Percentiles rank a stretch among this genome's conserved stretches.
Conservation (phyloP, 2,888 invertebrate genomes). For the Hofmannophila pseudospretella region DNA sequence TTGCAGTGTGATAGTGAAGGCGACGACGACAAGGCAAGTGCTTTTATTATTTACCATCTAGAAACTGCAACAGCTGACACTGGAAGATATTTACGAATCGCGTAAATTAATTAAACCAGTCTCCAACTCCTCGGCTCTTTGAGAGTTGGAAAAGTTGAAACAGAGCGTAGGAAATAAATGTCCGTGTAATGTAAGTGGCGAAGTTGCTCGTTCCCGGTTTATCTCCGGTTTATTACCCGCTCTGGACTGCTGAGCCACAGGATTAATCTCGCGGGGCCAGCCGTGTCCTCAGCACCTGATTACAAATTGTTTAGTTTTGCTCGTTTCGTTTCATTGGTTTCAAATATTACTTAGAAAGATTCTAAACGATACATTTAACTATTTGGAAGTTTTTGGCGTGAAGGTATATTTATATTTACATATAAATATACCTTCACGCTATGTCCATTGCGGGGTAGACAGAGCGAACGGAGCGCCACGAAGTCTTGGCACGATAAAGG, state of each 20-base stretch:
- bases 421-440: no score
- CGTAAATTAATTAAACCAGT: conserved; percentile 64
- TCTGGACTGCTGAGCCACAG: conserved; percentile 42
- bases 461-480: no score
- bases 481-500: no score
- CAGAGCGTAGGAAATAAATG: conserved; percentile 67
- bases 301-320: conserved; percentile 37
- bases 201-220: conserved; percentile 68
- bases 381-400: no score
- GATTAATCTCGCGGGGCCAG: conserved; percentile 58
- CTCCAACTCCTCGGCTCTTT: conserved; percentile 42
- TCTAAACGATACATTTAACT: not conserved
- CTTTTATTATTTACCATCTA: conserved; percentile 32
- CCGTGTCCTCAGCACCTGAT: conserved; percentile 34
- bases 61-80: conserved; percentile 19
- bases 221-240: conserved; percentile 61
- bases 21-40: conserved; percentile 93
- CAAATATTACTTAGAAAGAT: no score
- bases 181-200: conserved; percentile 70
- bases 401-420: no score
- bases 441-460: no score
- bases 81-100: conserved; percentile 44
- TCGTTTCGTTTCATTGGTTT: no score
- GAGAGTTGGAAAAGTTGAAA: conserved; percentile 62
- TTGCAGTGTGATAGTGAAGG: conserved; percentile 96